These are phyloP conservation scores for Sparidentex hasta DNA, from an alignment of 2,797 vertebrate species.

Conservation along the genomic window DNA sequence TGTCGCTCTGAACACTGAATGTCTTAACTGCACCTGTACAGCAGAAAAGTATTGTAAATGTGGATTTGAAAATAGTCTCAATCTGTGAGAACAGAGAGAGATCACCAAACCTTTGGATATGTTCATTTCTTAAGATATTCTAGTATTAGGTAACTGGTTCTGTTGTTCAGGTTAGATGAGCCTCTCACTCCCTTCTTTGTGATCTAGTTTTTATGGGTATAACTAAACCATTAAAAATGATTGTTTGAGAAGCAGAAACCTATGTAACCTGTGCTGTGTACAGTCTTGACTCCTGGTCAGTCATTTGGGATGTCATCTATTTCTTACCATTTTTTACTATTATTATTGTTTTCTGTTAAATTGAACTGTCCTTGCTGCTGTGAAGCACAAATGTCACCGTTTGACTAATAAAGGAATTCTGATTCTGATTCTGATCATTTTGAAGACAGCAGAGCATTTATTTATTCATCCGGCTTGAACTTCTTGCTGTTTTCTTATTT, in stretches of 20 bases:
- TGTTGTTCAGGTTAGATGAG: neutral
- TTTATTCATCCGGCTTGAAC: no score
- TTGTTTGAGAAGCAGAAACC: neutral
- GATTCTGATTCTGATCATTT: no score
- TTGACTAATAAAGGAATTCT: no score
- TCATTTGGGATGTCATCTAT: no score
- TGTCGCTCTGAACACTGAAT: conserved; percentile 17
- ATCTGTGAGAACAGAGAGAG: neutral
- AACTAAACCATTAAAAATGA: neutral
- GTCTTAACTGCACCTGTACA: conserved; percentile 37
- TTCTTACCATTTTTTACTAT: no score
- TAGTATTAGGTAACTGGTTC: neutral
- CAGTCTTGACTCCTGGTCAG: neutral
- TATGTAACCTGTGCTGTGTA: no score
- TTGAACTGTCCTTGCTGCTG: no score
- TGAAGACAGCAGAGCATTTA: no score
- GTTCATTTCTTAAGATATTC: neutral
- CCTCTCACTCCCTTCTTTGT: neutral
- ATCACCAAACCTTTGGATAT: neutral
- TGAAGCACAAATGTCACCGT: no score
- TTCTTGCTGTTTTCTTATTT: no score
- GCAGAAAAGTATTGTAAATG: neutral
- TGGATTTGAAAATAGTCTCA: no score
- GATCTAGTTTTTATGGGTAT: neutral
- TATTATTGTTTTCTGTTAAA: no score